Conservation (phyloP, 2,888 invertebrate genomes). For the Argyresthia goedartella region DNA sequence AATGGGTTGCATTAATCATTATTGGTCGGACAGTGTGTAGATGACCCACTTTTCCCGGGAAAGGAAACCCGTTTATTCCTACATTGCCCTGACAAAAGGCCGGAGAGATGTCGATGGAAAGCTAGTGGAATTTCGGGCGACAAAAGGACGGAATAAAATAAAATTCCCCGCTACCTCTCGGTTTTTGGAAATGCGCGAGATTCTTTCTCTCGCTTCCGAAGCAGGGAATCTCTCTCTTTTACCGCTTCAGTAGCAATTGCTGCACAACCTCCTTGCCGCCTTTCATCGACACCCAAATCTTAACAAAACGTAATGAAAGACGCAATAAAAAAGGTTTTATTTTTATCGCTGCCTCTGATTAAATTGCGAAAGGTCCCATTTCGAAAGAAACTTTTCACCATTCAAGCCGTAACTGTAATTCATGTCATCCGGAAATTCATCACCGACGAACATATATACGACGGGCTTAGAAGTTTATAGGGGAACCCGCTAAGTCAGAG, state of each 20-base stretch:
- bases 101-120: conserved; percentile 3
- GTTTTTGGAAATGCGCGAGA: neutral
- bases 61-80: conserved; percentile 22
- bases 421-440: too few relatives aligned
- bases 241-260: too few relatives aligned
- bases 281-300: too few relatives aligned
- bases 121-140: neutral
- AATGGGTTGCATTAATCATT: conserved; percentile 59
- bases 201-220: too few relatives aligned
- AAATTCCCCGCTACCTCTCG: neutral
- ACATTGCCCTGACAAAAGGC: conserved; percentile 8
- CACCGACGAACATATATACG: neutral
- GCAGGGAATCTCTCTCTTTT: too few relatives aligned
- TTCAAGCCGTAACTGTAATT: too few relatives aligned
- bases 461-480: conserved; percentile 15
- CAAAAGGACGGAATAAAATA: conserved; percentile 5
- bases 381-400: too few relatives aligned
- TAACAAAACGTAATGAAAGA: too few relatives aligned
- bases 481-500: conserved; percentile 25
- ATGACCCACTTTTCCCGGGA: conserved; percentile 7
- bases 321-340: too few relatives aligned
- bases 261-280: too few relatives aligned
- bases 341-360: too few relatives aligned
- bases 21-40: conserved; percentile 31
- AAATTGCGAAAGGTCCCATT: too few relatives aligned